Evolutionary conservation across 2,113 vertebrate genomes (phyloP), one percentile per base, ranked within the genome.

Genomic region (Megalops atlanticus): DNA sequence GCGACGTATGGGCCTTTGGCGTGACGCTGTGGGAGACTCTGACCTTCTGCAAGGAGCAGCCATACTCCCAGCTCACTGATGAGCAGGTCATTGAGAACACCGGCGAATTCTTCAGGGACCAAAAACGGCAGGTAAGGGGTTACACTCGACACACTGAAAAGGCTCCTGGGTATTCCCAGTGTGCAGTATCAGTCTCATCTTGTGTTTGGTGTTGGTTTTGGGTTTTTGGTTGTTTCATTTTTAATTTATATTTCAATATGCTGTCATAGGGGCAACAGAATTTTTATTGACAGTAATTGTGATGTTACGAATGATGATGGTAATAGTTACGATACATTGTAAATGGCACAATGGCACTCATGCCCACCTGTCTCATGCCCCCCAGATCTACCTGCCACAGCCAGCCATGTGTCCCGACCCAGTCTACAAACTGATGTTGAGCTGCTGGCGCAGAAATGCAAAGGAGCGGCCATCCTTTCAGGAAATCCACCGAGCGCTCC

Each of bases 1-100:
- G 98, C n/a, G 98, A 99, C 0, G 96, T 98, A 77, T 99, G 98
- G 98, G 98, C 98, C 0, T 99, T 98, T 0, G 97, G 96, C 0
- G 97, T 99, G 87, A 99, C 98, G 0, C 91, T 99, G 81, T 99
- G 98, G 98, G 98, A 99, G 90, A 97, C 95, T 1, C 92, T 99
- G 83, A 98, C 96, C 0, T 98, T 98, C 85, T 99, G 98, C 91
- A 95, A 93, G 81, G 98, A 99, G 88, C 98, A 99, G 81, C 98
- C 98, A 0, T 99, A 99, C 87, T 97, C 95, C 24, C 96, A 98
- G 89, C 92, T 99, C 79, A 98, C 97, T 0, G 98, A 99, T 0
- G 98, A 99, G 85, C 98, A 98, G 91, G 97, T 99, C 87, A 99
- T 99, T 1, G 98, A 99, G 85, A 99, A 99, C 91, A 99, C 98